Conservation (phyloP, 2,888 invertebrate species). For the Phengaris arion region DNA sequence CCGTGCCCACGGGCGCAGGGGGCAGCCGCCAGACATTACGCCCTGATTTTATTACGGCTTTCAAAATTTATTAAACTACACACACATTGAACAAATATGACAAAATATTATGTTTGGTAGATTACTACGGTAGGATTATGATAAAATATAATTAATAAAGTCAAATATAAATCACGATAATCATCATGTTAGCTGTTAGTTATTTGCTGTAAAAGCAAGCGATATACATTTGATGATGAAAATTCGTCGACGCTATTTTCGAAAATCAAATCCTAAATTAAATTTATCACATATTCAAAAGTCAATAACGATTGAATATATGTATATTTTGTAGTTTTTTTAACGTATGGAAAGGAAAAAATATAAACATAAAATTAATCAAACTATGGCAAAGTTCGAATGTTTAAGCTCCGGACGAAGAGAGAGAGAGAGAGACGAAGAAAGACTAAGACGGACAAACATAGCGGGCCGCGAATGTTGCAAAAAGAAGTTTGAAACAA, state of each 20-base stretch:
- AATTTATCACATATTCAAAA: no score
- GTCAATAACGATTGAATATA: no score
- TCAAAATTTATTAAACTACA: constrained; percentile 21
- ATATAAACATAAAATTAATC: constrained; percentile 2
- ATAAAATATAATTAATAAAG: no score
- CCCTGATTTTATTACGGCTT: constrained; percentile 20
- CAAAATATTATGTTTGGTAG: not conserved
- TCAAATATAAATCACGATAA: no score
- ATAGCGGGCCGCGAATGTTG: constrained; percentile 23
- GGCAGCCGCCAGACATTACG: constrained; percentile 40
- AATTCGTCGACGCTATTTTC: no score
- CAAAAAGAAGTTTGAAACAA: constrained; percentile 39
- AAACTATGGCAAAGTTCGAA: constrained; percentile 11
- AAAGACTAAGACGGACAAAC: constrained; percentile 28
- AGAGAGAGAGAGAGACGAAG: no score
- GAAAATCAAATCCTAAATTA: no score
- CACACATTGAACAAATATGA: constrained; percentile 27
- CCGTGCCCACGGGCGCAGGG: constrained; percentile 46
- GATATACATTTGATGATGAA: no score
- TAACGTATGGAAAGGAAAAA: not conserved
- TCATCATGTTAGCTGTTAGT: no score
- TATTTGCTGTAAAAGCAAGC: no score
- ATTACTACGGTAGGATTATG: no score
- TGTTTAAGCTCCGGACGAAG: constrained; percentile 24
- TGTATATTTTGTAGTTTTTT: not conserved